Evolutionary conservation across 1,140 invertebrate species (phyloP).

Genomic region (Protaetia brevitarsis): DNA sequence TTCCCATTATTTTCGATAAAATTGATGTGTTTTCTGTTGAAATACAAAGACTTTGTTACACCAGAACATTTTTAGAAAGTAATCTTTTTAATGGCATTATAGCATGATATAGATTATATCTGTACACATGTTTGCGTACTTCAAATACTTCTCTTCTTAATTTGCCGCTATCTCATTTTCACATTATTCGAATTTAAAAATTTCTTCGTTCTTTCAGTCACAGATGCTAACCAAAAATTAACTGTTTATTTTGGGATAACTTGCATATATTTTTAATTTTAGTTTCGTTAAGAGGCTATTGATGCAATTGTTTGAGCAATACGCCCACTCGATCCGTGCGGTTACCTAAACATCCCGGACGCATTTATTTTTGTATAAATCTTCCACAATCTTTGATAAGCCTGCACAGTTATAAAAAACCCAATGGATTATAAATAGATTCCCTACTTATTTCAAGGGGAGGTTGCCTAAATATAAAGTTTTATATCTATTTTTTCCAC

Average conservation of each 20-base stretch:
- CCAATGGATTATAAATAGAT: constrained; percentile 5
- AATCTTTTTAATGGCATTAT: too few relatives aligned
- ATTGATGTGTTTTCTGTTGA: not conserved
- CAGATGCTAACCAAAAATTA: not conserved
- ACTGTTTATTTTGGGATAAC: not conserved
- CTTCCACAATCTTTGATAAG: constrained; percentile 3
- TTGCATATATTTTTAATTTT: constrained; percentile 14
- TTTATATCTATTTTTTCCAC: constrained; percentile 18
- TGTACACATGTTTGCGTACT: too few relatives aligned
- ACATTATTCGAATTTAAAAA: not conserved
- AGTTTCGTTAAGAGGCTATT: constrained; percentile 16
- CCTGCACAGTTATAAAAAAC: constrained; percentile 6
- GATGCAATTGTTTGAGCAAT: constrained; percentile 16
- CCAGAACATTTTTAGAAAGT: not conserved
- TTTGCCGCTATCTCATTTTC: not conserved
- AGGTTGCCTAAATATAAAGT: constrained; percentile 13
- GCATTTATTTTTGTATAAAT: constrained; percentile 8
- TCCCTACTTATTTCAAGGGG: constrained; percentile 13
- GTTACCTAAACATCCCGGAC: constrained; percentile 12
- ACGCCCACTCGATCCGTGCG: not conserved
- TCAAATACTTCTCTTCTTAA: not conserved
- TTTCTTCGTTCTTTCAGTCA: not conserved
- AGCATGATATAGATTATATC: too few relatives aligned
- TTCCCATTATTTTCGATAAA: not conserved
- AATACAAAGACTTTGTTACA: not conserved